These are phyloP conservation scores for Cottoperca gobio DNA, from an alignment of 2,797 vertebrate species.

Conservation along the genomic window DNA sequence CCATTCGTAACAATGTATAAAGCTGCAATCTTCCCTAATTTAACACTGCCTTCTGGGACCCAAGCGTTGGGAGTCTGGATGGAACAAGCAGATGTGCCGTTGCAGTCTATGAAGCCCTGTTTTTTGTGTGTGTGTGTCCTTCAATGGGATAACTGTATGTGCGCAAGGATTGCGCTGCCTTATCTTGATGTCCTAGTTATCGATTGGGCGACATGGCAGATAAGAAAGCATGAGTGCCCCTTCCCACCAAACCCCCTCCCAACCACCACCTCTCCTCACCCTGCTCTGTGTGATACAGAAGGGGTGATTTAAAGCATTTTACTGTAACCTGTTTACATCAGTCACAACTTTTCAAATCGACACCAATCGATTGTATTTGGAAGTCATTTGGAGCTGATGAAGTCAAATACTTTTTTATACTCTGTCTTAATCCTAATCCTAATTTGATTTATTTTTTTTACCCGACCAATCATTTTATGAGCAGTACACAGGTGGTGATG, in stretches of 20 bases:
- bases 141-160: conserved; percentile 67
- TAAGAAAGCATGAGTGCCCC: conserved; percentile 80
- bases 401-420: neutral
- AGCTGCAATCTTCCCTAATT: conserved; percentile 71
- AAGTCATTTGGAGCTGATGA: neutral
- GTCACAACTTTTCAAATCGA: conserved; percentile 29
- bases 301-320: conserved; percentile 50
- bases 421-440: neutral
- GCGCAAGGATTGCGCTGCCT: conserved; percentile 71
- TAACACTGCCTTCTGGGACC: conserved; percentile 71
- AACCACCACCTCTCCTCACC: conserved; percentile 26
- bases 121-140: conserved; percentile 44
- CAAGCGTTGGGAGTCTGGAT: conserved; percentile 65
- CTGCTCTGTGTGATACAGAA: conserved; percentile 55
- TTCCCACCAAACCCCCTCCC: conserved; percentile 41
- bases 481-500: too few species aligned
- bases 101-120: conserved; percentile 9
- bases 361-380: conserved; percentile 10
- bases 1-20: conserved; percentile 63
- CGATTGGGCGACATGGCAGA: conserved; percentile 79
- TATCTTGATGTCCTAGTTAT: conserved; percentile 86
- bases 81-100: conserved; percentile 80
- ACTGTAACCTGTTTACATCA: conserved; percentile 42
- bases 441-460: neutral
- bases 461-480: neutral